These are phyloP conservation scores for Nesogale talazaci DNA, from an alignment of 2,113 vertebrate genomes.

Conservation along the genomic window DNA sequence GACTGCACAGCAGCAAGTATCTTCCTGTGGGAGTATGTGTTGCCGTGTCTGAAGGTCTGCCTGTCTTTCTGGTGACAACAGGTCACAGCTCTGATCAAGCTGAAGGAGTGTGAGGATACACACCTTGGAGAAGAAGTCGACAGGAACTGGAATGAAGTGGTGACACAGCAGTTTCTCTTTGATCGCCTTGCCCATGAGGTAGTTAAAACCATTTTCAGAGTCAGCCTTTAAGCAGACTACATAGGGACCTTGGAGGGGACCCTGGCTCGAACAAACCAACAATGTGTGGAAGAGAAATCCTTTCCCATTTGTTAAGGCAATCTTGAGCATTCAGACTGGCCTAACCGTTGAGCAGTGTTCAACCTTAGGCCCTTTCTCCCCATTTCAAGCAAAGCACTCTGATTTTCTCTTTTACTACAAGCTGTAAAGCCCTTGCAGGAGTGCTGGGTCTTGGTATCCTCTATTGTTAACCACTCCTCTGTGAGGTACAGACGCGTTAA, in stretches of 20 bases:
- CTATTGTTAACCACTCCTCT: not conserved
- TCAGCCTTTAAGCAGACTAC: not conserved
- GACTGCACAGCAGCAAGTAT: not conserved
- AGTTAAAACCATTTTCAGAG: not conserved
- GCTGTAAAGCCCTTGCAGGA: not conserved
- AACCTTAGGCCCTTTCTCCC: not conserved
- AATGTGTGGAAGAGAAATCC: not conserved
- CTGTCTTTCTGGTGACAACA: slow-evolving; percentile 58
- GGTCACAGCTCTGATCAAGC: slow-evolving; percentile 95
- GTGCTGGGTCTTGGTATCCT: not conserved
- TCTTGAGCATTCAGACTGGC: not conserved
- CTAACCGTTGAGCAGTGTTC: not conserved
- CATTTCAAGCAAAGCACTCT: not conserved
- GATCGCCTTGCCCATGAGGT: slow-evolving; percentile 94
- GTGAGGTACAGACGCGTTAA: not conserved
- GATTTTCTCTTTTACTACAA: slow-evolving; percentile 1
- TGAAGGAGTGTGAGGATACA: slow-evolving; percentile 97
- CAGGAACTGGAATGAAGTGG: slow-evolving; percentile 97
- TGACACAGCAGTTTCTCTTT: slow-evolving; percentile 96
- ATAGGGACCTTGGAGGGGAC: not conserved
- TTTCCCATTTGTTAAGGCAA: not conserved
- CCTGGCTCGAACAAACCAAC: not conserved
- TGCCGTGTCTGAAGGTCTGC: not conserved
- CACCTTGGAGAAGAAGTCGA: slow-evolving; percentile 98
- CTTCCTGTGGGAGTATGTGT: not conserved